Percentiles rank a stretch among this genome's conserved stretches.
Conservation (phyloP, 2,888 invertebrate species). For the Leucozona laternaria region DNA sequence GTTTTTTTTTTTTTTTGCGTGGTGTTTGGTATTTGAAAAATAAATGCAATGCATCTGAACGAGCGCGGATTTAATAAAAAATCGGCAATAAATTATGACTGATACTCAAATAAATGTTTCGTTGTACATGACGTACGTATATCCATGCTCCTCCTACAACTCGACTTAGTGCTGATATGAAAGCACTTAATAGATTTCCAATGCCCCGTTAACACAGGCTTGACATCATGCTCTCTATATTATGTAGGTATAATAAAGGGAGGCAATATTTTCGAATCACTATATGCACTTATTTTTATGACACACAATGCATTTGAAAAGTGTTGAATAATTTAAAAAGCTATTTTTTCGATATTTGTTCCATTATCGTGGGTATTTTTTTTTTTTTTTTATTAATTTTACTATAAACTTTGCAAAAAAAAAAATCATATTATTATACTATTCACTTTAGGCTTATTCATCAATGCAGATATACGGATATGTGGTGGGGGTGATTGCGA, state of each 20-base stretch:
- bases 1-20: no score
- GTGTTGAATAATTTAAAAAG: constrained; percentile 72
- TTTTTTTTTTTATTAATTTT: constrained; percentile 27
- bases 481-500: neutral
- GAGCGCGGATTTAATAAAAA: constrained; percentile 57
- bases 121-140: neutral
- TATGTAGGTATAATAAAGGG: neutral
- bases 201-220: constrained; percentile 32
- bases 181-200: constrained; percentile 69
- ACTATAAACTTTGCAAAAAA: neutral
- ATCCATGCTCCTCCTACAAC: constrained; percentile 28
- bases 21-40: constrained; percentile 8
- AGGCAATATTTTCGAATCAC: constrained; percentile 26
- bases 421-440: constrained; percentile 24
- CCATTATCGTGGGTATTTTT: constrained; percentile 2
- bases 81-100: constrained; percentile 68
- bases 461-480: constrained; percentile 35
- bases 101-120: constrained; percentile 58
- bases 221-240: constrained; percentile 19
- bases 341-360: constrained; percentile 33
- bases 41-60: constrained; percentile 10
- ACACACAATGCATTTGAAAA: constrained; percentile 70
- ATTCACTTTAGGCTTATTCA: constrained; percentile 48
- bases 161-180: constrained; percentile 58
- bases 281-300: constrained; percentile 44